phyloP scores from a whole-genome alignment of 2,797 vertebrate genomes.

The Pangasius mekongensis region DNA sequence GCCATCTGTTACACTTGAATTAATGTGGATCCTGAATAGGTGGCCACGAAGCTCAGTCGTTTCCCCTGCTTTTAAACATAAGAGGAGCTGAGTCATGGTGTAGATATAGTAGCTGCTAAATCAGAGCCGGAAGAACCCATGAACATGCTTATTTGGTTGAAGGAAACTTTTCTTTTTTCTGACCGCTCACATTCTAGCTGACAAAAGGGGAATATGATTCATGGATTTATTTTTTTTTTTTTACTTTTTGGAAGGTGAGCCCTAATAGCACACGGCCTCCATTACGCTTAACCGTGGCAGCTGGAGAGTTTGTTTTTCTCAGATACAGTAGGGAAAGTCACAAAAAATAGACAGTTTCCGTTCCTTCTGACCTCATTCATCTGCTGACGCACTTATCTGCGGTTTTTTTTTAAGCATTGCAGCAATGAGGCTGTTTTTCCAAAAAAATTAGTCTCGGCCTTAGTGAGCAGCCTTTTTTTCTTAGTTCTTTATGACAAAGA shows the following conservation, averaged over 20 bases:
- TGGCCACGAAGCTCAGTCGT: background rate
- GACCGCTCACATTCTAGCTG: background rate
- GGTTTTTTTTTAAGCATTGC: background rate
- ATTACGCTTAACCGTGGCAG: background rate
- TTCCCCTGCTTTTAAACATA: background rate
- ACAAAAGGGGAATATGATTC: constrained; percentile 17
- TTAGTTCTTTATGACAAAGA: constrained; percentile 2
- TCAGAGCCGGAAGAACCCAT: background rate
- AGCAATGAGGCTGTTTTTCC: background rate
- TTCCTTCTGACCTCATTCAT: constrained; percentile 11
- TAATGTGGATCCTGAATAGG: background rate
- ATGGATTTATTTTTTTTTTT: background rate
- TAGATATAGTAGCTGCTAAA: background rate
- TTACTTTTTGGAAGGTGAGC: background rate
- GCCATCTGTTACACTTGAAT: background rate
- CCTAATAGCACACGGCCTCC: background rate
- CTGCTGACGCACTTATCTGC: constrained; percentile 14
- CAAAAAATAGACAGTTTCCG: background rate
- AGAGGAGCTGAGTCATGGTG: background rate
- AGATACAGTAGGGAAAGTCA: constrained; percentile 11
- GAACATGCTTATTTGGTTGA: background rate
- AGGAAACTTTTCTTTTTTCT: background rate
- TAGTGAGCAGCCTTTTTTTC: background rate
- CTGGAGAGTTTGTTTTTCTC: constrained; percentile 7
- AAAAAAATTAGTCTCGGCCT: background rate